These are phyloP conservation scores for Epinephelus awoara DNA, from an alignment of 2,797 vertebrate species.

Conservation along the genomic window DNA sequence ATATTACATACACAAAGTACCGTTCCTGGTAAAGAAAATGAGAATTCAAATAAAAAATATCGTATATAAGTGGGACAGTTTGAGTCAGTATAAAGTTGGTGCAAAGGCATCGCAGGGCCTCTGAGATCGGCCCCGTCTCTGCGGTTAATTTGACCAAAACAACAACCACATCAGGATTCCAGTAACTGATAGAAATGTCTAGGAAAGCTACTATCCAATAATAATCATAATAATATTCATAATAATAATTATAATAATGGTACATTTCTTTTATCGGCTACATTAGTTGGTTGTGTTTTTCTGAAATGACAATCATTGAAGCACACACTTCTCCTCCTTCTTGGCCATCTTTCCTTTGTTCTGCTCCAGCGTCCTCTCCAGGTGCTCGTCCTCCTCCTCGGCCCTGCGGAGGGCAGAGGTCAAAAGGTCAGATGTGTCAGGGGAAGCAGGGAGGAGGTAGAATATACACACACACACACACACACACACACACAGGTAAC, in stretches of 20 bases:
- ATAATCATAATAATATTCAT: constrained; percentile 46
- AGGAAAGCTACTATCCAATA: constrained; percentile 61
- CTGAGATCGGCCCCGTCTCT: constrained; percentile 37
- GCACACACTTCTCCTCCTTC: constrained; percentile 97
- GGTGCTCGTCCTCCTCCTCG: constrained; percentile 98
- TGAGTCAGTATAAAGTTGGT: constrained; percentile 74
- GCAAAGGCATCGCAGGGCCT: constrained; percentile 56
- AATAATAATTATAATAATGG: constrained; percentile 44
- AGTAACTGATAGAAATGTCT: constrained; percentile 59
- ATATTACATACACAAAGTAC: constrained; percentile 77
- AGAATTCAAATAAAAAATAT: constrained; percentile 53
- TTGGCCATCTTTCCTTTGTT: constrained; percentile 99
- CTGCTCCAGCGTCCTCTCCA: constrained; percentile 98
- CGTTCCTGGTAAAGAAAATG: constrained; percentile 65
- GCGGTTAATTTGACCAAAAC: constrained; percentile 38
- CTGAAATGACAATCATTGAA: constrained; percentile 88
- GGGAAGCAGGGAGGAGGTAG: not conserved
- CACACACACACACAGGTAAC: constrained; percentile 48
- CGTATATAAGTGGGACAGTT: constrained; percentile 49
- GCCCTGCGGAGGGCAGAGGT: constrained; percentile 87
- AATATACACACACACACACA: not conserved
- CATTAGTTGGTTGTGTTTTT: constrained; percentile 71
- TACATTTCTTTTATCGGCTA: constrained; percentile 77
- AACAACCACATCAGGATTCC: constrained; percentile 52
- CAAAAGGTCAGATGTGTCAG: constrained; percentile 69